These are phyloP conservation scores for Lindbergichthys nudifrons DNA, from an alignment of 2,797 vertebrate genomes.

Conservation along the genomic window DNA sequence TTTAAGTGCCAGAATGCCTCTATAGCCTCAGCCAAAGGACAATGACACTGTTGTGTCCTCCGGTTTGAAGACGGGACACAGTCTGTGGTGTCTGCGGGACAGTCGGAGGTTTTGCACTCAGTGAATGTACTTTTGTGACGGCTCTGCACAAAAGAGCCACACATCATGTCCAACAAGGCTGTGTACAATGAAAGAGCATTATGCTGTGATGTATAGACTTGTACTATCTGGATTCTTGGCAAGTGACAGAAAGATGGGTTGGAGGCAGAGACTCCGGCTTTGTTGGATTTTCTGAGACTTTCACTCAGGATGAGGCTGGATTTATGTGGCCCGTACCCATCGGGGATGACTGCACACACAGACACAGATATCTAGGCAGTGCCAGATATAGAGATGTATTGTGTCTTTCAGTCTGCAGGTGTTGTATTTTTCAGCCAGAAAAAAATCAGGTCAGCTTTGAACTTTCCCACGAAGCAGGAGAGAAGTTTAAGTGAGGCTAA, in stretches of 20 bases:
- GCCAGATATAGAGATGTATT: conserved; percentile 56
- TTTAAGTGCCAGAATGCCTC: conserved; percentile 61
- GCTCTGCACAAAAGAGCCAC: conserved; percentile 76
- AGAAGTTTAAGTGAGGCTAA: conserved; percentile 21
- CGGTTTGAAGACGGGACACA: conserved; percentile 66
- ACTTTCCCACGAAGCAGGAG: conserved; percentile 21
- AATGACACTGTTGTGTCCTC: conserved; percentile 73
- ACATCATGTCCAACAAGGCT: conserved; percentile 72
- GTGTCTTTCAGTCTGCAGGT: conserved; percentile 61
- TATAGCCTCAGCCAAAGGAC: conserved; percentile 50
- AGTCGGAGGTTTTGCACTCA: conserved; percentile 62
- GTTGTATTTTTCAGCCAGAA: conserved; percentile 54
- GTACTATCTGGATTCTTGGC: conserved; percentile 73
- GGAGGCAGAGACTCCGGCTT: conserved; percentile 58
- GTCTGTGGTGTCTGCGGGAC: conserved; percentile 61
- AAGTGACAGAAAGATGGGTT: conserved; percentile 67
- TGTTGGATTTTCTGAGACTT: conserved; percentile 66
- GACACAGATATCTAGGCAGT: conserved; percentile 41
- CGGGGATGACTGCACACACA: conserved; percentile 45
- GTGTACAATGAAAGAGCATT: conserved; percentile 76
- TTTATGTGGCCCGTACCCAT: conserved; percentile 61
- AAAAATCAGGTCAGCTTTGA: conserved; percentile 66
- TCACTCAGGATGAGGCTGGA: conserved; percentile 52
- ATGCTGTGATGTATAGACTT: conserved; percentile 77
- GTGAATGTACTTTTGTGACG: conserved; percentile 81